phyloP scores from a whole-genome alignment of 2,888 invertebrate species.

The Heliconius hortense region DNA sequence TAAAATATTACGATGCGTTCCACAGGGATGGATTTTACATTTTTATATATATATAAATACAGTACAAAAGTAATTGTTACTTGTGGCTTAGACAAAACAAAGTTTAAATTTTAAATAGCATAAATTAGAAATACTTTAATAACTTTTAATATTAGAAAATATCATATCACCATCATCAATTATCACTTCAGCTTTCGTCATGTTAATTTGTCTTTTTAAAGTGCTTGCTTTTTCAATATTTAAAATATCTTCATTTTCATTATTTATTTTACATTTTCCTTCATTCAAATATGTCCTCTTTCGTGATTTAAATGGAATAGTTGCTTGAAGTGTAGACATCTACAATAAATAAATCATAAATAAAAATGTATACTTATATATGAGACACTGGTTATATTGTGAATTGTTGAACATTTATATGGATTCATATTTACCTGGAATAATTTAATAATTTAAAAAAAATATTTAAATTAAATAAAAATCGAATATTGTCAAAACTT shows the following conservation, averaged over 20 bases:
- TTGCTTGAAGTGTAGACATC: constrained; percentile 75
- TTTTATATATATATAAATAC: neutral
- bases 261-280: constrained; percentile 52
- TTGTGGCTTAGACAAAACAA: neutral
- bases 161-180: constrained; percentile 8
- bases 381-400: neutral
- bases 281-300: constrained; percentile 64
- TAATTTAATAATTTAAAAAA: neutral
- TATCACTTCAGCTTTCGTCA: constrained; percentile 25
- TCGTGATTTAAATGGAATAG: constrained; percentile 74
- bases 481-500: constrained; percentile 16
- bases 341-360: constrained; percentile 43
- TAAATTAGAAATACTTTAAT: neutral
- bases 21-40: too few species aligned
- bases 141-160: too few species aligned
- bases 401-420: constrained; percentile 18
- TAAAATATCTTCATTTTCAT: constrained; percentile 56
- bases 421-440: neutral
- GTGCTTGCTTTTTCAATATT: constrained; percentile 37
- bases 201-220: constrained; percentile 40
- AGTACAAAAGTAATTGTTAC: neutral
- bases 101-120: neutral
- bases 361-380: neutral
- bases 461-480: constrained; percentile 20
- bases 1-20: too few species aligned